These are phyloP conservation scores for Anseranas semipalmata DNA, from an alignment of 2,113 vertebrate species.

Conservation along the genomic window DNA sequence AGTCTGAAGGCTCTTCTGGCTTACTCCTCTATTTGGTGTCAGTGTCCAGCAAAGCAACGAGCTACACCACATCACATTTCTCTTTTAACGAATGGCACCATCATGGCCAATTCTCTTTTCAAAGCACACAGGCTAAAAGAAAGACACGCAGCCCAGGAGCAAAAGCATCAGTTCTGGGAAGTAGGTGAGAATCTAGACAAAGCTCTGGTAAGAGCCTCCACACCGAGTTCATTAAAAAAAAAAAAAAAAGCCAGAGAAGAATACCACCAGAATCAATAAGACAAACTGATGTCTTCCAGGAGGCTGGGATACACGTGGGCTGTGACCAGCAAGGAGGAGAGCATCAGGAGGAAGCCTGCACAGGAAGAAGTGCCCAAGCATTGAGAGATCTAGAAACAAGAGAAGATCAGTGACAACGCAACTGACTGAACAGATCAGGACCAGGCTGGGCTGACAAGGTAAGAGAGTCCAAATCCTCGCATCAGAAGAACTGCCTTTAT, in stretches of 20 bases:
- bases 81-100: background rate
- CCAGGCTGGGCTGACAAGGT: background rate
- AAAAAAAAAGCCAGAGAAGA: background rate
- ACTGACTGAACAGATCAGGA: background rate
- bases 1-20: background rate
- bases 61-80: background rate
- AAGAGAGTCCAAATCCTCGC: background rate
- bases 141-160: background rate
- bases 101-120: rapidly evolving
- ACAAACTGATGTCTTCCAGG: background rate
- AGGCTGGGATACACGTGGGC: background rate
- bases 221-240: background rate
- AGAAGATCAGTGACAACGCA: background rate
- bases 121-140: background rate
- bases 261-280: background rate
- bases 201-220: background rate
- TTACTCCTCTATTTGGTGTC: background rate
- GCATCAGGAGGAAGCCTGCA: background rate
- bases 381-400: background rate
- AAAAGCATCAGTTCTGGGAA: background rate
- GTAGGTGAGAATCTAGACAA: background rate
- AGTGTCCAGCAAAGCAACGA: background rate
- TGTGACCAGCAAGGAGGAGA: background rate
- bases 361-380: background rate
- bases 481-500: too few species aligned